Base-by-base conservation (phyloP, 2,888 invertebrate species). In the Deroplatys truncata region DNA sequence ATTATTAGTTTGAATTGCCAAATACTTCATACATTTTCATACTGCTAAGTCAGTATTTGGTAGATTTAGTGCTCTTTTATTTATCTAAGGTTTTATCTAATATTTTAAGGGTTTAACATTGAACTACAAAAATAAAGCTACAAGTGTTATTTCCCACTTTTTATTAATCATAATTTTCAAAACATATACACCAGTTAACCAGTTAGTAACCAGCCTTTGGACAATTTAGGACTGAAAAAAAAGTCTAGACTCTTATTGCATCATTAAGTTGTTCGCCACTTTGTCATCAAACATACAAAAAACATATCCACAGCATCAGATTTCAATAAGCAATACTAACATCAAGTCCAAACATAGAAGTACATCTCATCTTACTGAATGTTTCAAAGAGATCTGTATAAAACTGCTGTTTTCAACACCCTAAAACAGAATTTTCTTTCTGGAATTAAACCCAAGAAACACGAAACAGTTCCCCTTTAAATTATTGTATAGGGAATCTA, bases 141-240 rank as follows among this genome's bases (percentile, higher is more conserved):
- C 7, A 43, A 7, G 43, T 43, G 43, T 43, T 72, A 72, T 72
- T 72, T 72, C 56, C 56, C 56, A 72, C 56, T 89, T 90, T 90
- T 90, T 89, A 89, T 90, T 90, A 89, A 88, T 90, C 86, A 89
- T 87, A 85, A 89, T 90, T 90, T 90, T 90, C 88, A 90, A 90
- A 90, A 90, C 90, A 89, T 90, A 89, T 90, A 90, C 89, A 89
- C 89, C 90, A 90, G 90, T 90, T 88, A 89, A 90, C 82, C 82
- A 89, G 82, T 89, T 89, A 85, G 86, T 82, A 84, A 85, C 86
- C 90, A 89, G 84, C 87, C 88, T 89, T 86, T 89, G 88, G 88
- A 89, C 88, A 88, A 84, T 82, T 88, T 35, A 85, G 83, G 87
- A 87, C 87, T 87, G 87, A 89, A 83, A 85, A 86, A 85, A 85